Percentiles rank a stretch among this genome's conserved stretches.
Evolutionary conservation across 1,140 invertebrate genomes (phyloP).

Genomic region (Drosophila takahashii): DNA sequence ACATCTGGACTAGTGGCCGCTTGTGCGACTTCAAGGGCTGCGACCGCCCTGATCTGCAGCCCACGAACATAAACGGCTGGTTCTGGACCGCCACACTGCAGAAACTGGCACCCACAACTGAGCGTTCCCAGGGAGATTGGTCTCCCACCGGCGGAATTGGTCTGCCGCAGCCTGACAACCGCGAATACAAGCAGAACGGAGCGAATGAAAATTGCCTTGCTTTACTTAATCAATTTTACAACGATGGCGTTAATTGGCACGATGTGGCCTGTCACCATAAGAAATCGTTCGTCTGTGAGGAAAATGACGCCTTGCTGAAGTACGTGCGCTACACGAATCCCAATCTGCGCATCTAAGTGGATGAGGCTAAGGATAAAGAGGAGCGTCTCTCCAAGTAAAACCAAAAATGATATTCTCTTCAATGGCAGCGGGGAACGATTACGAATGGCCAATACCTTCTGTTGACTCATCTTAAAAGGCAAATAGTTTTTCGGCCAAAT

Average conservation of each 20-base stretch:
- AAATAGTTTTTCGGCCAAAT: slow-evolving; percentile 28
- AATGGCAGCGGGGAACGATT: slow-evolving; percentile 22
- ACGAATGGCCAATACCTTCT: slow-evolving; percentile 25
- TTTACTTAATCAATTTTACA: slow-evolving; percentile 93
- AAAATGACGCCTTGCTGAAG: slow-evolving; percentile 91
- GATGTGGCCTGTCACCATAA: slow-evolving; percentile 94
- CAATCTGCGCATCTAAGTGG: slow-evolving; percentile 87
- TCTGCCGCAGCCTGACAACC: slow-evolving; percentile 92
- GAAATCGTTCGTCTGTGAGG: slow-evolving; percentile 93
- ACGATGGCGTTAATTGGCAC: slow-evolving; percentile 94
- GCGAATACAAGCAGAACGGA: slow-evolving; percentile 91
- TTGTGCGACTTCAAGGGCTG: slow-evolving; percentile 94
- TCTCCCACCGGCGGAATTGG: slow-evolving; percentile 91
- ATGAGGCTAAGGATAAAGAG: not conserved
- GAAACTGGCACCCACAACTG: slow-evolving; percentile 91
- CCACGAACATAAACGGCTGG: slow-evolving; percentile 92
- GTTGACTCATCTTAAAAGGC: slow-evolving; percentile 22
- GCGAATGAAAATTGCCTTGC: slow-evolving; percentile 92
- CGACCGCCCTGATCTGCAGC: slow-evolving; percentile 91
- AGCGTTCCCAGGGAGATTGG: slow-evolving; percentile 92
- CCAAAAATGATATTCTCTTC: slow-evolving; percentile 76
- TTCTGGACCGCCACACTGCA: slow-evolving; percentile 94
- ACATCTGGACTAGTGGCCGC: slow-evolving; percentile 94
- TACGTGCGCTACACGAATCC: slow-evolving; percentile 92
- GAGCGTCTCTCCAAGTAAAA: slow-evolving; percentile 56